phyloP scores from a whole-genome alignment of 2,888 invertebrate species.

The Acanthosepion pharaonis region DNA sequence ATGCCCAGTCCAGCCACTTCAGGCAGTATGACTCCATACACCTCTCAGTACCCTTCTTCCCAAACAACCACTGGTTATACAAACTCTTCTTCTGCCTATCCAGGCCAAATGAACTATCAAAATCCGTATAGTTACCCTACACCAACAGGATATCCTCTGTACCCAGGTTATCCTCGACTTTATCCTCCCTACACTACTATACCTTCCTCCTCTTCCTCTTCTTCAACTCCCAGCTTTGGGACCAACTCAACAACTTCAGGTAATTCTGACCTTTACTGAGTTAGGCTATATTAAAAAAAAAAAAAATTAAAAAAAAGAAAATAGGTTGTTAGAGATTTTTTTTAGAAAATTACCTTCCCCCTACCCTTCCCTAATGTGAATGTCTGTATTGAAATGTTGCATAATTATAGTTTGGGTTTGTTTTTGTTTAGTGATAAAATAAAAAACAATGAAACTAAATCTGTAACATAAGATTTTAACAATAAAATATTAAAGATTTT shows the following conservation, averaged over 20 bases:
- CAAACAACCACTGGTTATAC: constrained; percentile 49
- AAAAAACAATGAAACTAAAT: background rate
- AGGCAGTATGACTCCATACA: constrained; percentile 52
- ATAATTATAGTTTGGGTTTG: background rate
- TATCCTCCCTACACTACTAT: constrained; percentile 49
- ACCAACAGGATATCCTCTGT: constrained; percentile 62
- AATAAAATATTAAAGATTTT: background rate
- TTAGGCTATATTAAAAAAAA: background rate
- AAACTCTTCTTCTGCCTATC: constrained; percentile 10
- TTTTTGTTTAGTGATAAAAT: background rate
- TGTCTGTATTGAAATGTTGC: background rate
- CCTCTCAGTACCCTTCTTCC: constrained; percentile 47
- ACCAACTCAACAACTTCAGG: constrained; percentile 59
- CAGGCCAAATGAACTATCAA: constrained; percentile 34
- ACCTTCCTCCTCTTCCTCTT: constrained; percentile 22
- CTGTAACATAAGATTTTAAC: no score
- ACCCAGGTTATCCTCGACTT: constrained; percentile 53
- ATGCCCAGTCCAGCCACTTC: constrained; percentile 58
- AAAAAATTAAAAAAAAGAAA: background rate
- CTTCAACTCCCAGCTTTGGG: constrained; percentile 57
- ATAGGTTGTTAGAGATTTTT: background rate
- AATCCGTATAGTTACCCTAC: background rate
- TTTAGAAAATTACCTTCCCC: background rate
- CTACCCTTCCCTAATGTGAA: background rate
- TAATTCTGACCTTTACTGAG: constrained; percentile 39